Conservation (phyloP, 2,113 vertebrate species). For the Struthidea cinerea region DNA sequence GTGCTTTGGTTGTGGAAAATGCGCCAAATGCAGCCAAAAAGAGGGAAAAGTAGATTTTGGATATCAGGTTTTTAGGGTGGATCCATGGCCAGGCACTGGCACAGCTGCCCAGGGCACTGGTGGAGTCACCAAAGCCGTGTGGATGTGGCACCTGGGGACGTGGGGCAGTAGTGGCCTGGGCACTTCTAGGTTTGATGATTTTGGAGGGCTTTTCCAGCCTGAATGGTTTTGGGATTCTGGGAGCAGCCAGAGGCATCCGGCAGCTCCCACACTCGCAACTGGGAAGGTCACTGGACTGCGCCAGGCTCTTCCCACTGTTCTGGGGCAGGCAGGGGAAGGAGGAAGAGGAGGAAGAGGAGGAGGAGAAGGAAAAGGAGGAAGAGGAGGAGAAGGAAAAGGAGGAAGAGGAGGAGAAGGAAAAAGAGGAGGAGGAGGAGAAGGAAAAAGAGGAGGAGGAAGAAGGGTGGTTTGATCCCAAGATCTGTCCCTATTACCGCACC, state of each 20-base stretch:
- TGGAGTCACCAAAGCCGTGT: neutral
- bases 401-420: neutral
- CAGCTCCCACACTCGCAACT: rapidly evolving
- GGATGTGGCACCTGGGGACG: neutral
- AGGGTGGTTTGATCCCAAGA: neutral
- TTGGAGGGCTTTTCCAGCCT: neutral
- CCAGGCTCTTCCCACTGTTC: neutral
- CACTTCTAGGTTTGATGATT: neutral
- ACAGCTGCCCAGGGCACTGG: neutral
- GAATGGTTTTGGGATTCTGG: neutral
- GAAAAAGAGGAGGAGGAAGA: neutral
- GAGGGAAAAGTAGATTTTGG: neutral
- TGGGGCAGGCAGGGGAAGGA: neutral
- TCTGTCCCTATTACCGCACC: neutral
- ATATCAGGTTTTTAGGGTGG: neutral
- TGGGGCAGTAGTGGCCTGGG: neutral
- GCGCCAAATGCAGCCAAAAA: neutral
- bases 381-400: neutral
- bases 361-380: neutral
- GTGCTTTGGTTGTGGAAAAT: neutral
- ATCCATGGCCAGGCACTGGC: neutral
- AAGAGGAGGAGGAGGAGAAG: neutral
- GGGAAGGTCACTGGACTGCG: neutral
- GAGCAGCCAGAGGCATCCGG: neutral
- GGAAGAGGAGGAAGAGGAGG: neutral